Evolutionary conservation across 1,140 invertebrate species (phyloP), one percentile per base, ranked within the genome.

Genomic region (Heliconius melpomene): DNA sequence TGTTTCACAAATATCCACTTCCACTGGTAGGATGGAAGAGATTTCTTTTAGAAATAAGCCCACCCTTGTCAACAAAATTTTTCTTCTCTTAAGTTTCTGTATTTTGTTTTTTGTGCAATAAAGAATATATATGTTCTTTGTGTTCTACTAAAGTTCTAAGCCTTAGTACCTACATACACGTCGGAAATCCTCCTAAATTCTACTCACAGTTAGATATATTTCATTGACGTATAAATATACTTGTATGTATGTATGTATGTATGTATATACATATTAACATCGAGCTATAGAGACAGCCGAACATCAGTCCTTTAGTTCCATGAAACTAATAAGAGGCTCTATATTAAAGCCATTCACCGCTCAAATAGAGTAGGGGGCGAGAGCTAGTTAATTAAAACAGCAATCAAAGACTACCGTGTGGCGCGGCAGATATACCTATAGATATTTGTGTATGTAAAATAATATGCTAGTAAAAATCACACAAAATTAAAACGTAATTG

Each of bases 281-380:
- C 18, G 23, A n/a, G 60, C 23, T 29, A 66, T 26, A 66, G n/a
- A 66, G 9, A 66, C 5, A 66, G 3, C 29, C 23, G 26, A 29
- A 66, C 60, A 66, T n/a, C 11, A 66, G 11, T 66, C 60, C 60
- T 66, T 26, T 66, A 66, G 60, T 66, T 66, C 23, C 60, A 66
- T 66, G 60, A 66, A 66, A 66, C 60, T 66, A 66, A 66, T 66
- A 66, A 66, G 60, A 66, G 60, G 60, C 60, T 66, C 60, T 66
- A 66, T 66, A 66, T 66, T 66, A 66, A 66, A 66, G 8, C 60
- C 29, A 66, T 66, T 66, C 60, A 26, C 57, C 60, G 11, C 60
- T n/a, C 60, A 66, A 66, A 66, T 66, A 66, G 60, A 66, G 60
- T 66, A 66, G 60, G 60, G 60, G 23, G 54, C 54, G 60, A 66